A percentile compares a stretch with the other conserved stretches of the same genome.
Conservation (phyloP, 2,888 invertebrate genomes). For the Gari tellinella region DNA sequence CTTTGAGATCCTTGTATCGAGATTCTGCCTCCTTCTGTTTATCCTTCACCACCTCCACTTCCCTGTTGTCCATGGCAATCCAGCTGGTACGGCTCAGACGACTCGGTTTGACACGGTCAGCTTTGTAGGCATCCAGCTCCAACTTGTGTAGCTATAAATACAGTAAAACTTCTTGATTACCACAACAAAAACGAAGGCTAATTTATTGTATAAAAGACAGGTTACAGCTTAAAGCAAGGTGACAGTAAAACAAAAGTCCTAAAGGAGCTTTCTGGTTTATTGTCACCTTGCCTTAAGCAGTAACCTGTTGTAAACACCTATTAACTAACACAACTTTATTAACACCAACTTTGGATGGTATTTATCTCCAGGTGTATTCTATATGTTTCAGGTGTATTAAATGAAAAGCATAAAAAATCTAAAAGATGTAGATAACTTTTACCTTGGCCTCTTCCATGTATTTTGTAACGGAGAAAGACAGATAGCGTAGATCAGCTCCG, state of each 20-base stretch:
- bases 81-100: slow-evolving; percentile 73
- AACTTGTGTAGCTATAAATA: slow-evolving; percentile 75
- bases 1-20: slow-evolving; percentile 89
- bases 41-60: slow-evolving; percentile 83
- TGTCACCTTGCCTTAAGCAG: too few species aligned
- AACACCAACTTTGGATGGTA: too few species aligned
- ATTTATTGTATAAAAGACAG: too few species aligned
- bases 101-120: slow-evolving; percentile 84
- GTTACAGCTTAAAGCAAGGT: too few species aligned
- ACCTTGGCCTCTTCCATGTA: slow-evolving; percentile 97
- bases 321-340: too few species aligned
- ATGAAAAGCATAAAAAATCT: neutral
- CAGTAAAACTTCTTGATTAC: too few species aligned
- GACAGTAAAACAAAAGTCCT: too few species aligned
- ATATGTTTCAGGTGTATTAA: neutral
- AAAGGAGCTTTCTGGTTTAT: too few species aligned
- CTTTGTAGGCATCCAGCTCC: slow-evolving; percentile 85
- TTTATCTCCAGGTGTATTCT: neutral
- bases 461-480: slow-evolving; percentile 98
- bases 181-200: too few species aligned
- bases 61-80: slow-evolving; percentile 85
- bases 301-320: too few species aligned
- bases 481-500: slow-evolving; percentile 97
- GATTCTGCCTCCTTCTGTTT: slow-evolving; percentile 86
- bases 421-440: slow-evolving; percentile 51